Percentiles rank a stretch among this genome's conserved stretches.
Evolutionary conservation across 2,113 vertebrate genomes (phyloP).

Genomic region (Archocentrus centrarchus): DNA sequence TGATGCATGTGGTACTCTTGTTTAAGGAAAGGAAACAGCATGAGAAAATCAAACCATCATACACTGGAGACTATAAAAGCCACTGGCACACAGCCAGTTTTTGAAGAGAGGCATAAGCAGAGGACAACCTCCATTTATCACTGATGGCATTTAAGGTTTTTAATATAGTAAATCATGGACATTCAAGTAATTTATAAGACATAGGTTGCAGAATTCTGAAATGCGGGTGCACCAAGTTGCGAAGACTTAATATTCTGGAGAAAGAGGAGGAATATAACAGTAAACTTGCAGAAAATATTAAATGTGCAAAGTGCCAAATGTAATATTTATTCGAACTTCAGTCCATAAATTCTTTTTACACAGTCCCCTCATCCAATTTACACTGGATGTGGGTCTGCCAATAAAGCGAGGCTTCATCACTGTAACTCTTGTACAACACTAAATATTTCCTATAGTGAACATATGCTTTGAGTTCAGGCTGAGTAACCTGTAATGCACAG

Average conservation of each 20-base stretch:
- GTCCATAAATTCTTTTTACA: conserved; percentile 14
- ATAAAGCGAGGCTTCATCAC: neutral
- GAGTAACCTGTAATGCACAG: conserved; percentile 5
- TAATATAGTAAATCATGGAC: conserved; percentile 47
- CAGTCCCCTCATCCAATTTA: conserved; percentile 11
- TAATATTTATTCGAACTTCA: conserved; percentile 14
- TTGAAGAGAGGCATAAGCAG: conserved; percentile 34
- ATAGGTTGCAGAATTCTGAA: conserved; percentile 6
- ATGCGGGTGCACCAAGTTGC: neutral
- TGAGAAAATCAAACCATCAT: conserved; percentile 62
- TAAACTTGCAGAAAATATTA: neutral
- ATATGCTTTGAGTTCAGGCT: conserved; percentile 8
- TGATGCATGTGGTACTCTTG: conserved; percentile 72
- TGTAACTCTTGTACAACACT: conserved; percentile 6
- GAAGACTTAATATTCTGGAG: conserved; percentile 23
- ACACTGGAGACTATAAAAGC: conserved; percentile 50
- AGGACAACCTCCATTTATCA: conserved; percentile 56
- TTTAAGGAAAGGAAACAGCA: conserved; percentile 65
- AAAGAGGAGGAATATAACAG: neutral
- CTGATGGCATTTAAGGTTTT: conserved; percentile 47
- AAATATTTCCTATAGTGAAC: conserved; percentile 33
- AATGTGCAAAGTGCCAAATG: neutral
- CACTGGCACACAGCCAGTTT: conserved; percentile 53
- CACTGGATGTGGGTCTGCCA: neutral
- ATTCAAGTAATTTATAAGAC: conserved; percentile 35